These are phyloP conservation scores for Heliconius erato DNA, from an alignment of 2,888 invertebrate species.

Conservation along the genomic window DNA sequence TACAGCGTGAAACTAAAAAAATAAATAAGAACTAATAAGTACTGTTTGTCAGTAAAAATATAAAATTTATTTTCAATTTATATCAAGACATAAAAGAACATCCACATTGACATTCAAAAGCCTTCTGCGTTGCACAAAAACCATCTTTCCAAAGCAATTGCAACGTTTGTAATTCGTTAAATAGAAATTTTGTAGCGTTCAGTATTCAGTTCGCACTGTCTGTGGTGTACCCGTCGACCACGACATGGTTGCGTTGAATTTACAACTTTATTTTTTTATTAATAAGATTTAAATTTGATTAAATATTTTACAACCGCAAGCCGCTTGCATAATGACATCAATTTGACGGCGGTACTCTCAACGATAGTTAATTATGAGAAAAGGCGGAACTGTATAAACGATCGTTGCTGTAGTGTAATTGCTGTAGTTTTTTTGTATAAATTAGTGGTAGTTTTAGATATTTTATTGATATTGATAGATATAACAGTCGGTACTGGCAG, in stretches of 20 bases:
- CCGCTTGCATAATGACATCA: conserved; percentile 49
- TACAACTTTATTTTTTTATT: conserved; percentile 8
- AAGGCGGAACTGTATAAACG: conserved; percentile 50
- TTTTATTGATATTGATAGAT: conserved; percentile 33
- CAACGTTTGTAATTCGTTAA: conserved; percentile 40
- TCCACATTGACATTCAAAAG: conserved; percentile 36
- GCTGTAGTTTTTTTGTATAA: conserved; percentile 40
- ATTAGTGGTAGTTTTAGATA: conserved; percentile 31
- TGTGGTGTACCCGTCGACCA: conserved; percentile 27
- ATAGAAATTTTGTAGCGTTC: conserved; percentile 44
- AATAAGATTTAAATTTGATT: conserved; percentile 24
- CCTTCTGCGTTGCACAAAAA: conserved; percentile 33
- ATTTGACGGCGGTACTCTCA: conserved; percentile 45
- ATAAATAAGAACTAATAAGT: too few relatives aligned
- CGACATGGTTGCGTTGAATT: conserved; percentile 16
- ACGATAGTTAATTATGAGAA: conserved; percentile 47
- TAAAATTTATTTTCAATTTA: not conserved
- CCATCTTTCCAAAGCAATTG: conserved; percentile 36
- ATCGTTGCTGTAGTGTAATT: conserved; percentile 43
- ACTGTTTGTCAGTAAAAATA: not conserved
- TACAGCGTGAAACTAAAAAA: too few relatives aligned
- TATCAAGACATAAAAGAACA: not conserved
- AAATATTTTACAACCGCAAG: not conserved
- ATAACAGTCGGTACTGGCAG: not conserved
- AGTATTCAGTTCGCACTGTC: conserved; percentile 40